Evolutionary conservation across 2,113 vertebrate species (phyloP).

Genomic region (Phycodurus eques): DNA sequence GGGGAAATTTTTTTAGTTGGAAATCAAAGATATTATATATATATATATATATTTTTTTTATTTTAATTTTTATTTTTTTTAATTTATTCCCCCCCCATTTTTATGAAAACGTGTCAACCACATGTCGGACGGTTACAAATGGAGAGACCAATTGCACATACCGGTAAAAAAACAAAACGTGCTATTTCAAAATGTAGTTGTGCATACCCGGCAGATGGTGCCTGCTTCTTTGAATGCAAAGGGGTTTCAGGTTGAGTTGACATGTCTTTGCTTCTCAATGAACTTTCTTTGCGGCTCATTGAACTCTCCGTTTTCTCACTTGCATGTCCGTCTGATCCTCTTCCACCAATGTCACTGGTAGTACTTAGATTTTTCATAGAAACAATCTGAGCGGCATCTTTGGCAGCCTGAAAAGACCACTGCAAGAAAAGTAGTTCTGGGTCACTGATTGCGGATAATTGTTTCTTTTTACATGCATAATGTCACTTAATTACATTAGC

Average conservation of each 20-base stretch:
- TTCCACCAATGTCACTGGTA: slow-evolving; percentile 44
- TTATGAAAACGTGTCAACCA: background rate
- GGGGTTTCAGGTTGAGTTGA: slow-evolving; percentile 26
- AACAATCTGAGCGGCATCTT: slow-evolving; percentile 46
- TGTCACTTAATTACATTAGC: slow-evolving; percentile 33
- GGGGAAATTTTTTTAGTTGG: too few relatives aligned
- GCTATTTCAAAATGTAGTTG: background rate
- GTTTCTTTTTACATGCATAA: slow-evolving; percentile 52
- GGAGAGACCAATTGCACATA: too few relatives aligned
- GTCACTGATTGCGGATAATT: slow-evolving; percentile 46
- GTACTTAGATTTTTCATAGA: slow-evolving; percentile 23
- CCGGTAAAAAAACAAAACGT: background rate
- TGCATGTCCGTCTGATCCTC: slow-evolving; percentile 17
- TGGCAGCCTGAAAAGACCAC: slow-evolving; percentile 68
- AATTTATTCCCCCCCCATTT: too few relatives aligned
- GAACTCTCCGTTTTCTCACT: slow-evolving; percentile 54
- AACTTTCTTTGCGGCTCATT: slow-evolving; percentile 37
- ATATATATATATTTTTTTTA: too few relatives aligned
- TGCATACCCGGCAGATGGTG: slow-evolving; percentile 62
- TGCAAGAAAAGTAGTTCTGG: slow-evolving; percentile 1
- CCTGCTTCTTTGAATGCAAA: slow-evolving; percentile 38
- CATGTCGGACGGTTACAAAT: background rate
- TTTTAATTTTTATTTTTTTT: background rate
- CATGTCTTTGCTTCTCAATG: slow-evolving; percentile 30
- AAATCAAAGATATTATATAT: too few relatives aligned